Evolutionary conservation across 2,797 vertebrate genomes (phyloP), one percentile per base, ranked within the genome.

Genomic region (Triplophysa yarkandensis): DNA sequence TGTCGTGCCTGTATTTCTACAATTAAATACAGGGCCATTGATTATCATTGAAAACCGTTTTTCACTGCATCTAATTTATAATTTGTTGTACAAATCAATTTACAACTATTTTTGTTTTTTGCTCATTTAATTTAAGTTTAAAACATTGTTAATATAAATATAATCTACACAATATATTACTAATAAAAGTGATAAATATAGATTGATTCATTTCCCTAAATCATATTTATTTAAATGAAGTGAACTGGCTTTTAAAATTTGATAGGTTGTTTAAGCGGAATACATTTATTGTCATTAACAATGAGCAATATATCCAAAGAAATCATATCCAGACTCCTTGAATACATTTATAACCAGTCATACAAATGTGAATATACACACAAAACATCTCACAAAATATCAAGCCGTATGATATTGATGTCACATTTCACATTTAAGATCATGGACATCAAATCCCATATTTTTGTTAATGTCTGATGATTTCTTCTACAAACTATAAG

Each of bases 231-330:
- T 57, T 9, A 9, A 21, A 21, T 50, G n/a, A 3, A 44, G 41
- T 50, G 19, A 50, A n/a, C 6, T 17, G 1, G 5, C 14, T 44
- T 44, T 44, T 16, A 46, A 46, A 46, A 2, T n/a, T n/a, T n/a
- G 1, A 21, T 25, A 19, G n/a, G 5, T 44, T 70, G 43, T 13
- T 60, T 34, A 46, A 61, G 28, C 19, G 27, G 4, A 34, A 25
- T 58, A 44, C 11, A n/a, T 62, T 62, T 61, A 30, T 30, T 30
- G 30, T 30, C 23, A 61, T 34, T 46, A 60, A 32, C 16, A 71
- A 48, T 61, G 28, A 60, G 19, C n/a, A 21, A 19, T 30, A 25
- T 25, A 30, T 19, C 17, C 2, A 28, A 57, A 57, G 10, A 34
- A 34, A 25, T 48, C 8, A 19, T 3, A 57, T 43, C 30, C 30